Evolutionary conservation across 2,888 invertebrate species (phyloP), one percentile per base, ranked within the genome.

Genomic region (Drosophila anomelani): DNA sequence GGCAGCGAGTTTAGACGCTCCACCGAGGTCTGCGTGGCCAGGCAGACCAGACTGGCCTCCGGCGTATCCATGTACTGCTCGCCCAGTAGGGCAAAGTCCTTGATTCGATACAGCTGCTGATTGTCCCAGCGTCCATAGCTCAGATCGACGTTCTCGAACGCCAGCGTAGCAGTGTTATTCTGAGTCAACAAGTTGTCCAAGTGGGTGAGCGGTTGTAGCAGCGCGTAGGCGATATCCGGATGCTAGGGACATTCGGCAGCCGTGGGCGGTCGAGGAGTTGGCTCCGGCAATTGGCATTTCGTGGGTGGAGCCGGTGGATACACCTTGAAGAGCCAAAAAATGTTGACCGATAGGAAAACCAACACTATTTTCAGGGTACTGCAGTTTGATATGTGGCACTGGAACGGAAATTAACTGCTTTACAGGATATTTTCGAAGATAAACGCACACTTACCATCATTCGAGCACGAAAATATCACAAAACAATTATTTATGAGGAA

Each of bases 1-100:
- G 96, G 94, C 20, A 98, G 91, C 44, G 97, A 96, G 77, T 95
- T 94, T 10, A 98, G 92, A 73, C 97, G 94, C 86, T 98, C 98
- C 56, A 98, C 93, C 0, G 97, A 97, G 81, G 96, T 96, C 91
- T 98, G 97, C 0, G 97, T 97, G 0, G 97, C 97, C 67, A 98
- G 92, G 81, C 96, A 96, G 15, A 96, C 95, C 20, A 93, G 93
- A 66, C 94, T 87, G 4, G 20, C 75, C 7, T 67, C 58, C 0
- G 90, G 90, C 8, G 88, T 73, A 55, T 89, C 80, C 38, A 78
- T 68, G 74, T 95, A 97, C 71, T 94, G 93, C 5, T 95, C 94
- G 1, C 97, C 97, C 0, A 95, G 94, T 1, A 95, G 91, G 0
- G 95, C 95, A 84, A 95, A 95, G 90, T 97, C 97, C 91, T 95